Base-by-base conservation (phyloP, 2,797 vertebrate species). In the Anas bernieri region DNA sequence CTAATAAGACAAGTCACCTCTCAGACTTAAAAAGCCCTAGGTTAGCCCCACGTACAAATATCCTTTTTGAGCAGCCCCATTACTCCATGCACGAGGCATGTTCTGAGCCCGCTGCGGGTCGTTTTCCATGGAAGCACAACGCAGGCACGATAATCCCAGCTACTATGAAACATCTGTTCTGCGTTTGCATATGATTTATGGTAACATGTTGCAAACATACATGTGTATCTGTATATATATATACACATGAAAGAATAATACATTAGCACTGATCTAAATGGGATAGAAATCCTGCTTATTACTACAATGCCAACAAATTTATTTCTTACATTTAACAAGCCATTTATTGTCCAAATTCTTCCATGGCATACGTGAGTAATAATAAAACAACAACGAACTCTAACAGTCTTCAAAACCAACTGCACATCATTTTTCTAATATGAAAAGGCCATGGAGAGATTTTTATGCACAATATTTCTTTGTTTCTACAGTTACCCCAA, bases 161-260 rank as follows among this genome's bases (percentile, higher is more conserved):
- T 56, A 39, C 89, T 5, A 20, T 37, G 17, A 64, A 81, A 93
- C 96, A 96, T 97, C 96, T 98, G 97, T 83, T 97, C 90, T 54
- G 6, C 1, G 56, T 93, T 96, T 96, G 33, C 94, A 84, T 35
- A 4, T 72, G 91, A 96, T 96, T 96, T 94, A 96, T 87, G 59
- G 79, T 72, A 72, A 46, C 54, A 3, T 11, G 20, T 46, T 81
- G 90, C 90, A 90, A 93, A 74, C 17, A 56, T 67, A 55, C 43
- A 77, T 83, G 81, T 66, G 25, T 9, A 7, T 4, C 6, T 4
- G 2, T 55, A 3, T 54, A 3, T 25, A 3, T 25, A 2, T 25
- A 11, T 61, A 66, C 50, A 31, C 46, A 30, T 67, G 66, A 79
- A 87, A 28, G 35, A 74, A 74, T 70, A 82, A 79, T 21, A 22